These are phyloP conservation scores for Colostygia pectinataria DNA, from an alignment of 2,888 invertebrate genomes.

Conservation along the genomic window DNA sequence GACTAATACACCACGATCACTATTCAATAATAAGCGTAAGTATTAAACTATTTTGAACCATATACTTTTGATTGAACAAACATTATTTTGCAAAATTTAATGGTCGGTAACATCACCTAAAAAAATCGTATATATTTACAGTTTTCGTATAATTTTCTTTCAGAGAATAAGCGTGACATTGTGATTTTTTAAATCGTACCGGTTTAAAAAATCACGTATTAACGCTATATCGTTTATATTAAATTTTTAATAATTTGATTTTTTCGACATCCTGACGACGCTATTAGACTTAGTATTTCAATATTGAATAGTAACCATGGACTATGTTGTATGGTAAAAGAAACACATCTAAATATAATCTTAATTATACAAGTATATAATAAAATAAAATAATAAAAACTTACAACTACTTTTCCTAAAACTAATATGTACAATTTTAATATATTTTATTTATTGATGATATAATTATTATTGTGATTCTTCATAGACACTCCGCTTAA, in stretches of 20 bases:
- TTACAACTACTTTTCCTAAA: slow-evolving; percentile 52
- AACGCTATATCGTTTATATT: background rate
- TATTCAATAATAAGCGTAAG: slow-evolving; percentile 35
- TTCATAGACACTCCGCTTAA: slow-evolving; percentile 30
- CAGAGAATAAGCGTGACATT: too few relatives aligned
- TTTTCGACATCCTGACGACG: background rate
- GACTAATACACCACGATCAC: slow-evolving; percentile 60
- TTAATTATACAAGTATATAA: slow-evolving; percentile 69
- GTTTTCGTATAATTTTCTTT: too few relatives aligned
- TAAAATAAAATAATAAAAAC: slow-evolving; percentile 62
- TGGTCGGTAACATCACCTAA: too few relatives aligned
- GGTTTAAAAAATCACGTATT: too few relatives aligned
- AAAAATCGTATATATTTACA: too few relatives aligned
- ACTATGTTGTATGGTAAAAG: slow-evolving; percentile 61
- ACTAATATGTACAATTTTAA: slow-evolving; percentile 70
- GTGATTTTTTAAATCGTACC: too few relatives aligned
- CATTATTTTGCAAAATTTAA: too few relatives aligned
- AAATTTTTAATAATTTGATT: background rate
- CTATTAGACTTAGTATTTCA: background rate
- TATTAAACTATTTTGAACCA: background rate
- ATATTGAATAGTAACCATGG: slow-evolving; percentile 23
- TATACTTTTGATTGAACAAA: too few relatives aligned
- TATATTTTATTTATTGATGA: slow-evolving; percentile 49
- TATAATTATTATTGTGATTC: slow-evolving; percentile 52
- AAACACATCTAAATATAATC: slow-evolving; percentile 73